These are phyloP conservation scores for Mycetomoellerius zeteki DNA, from an alignment of 1,140 invertebrate genomes.

Conservation along the genomic window DNA sequence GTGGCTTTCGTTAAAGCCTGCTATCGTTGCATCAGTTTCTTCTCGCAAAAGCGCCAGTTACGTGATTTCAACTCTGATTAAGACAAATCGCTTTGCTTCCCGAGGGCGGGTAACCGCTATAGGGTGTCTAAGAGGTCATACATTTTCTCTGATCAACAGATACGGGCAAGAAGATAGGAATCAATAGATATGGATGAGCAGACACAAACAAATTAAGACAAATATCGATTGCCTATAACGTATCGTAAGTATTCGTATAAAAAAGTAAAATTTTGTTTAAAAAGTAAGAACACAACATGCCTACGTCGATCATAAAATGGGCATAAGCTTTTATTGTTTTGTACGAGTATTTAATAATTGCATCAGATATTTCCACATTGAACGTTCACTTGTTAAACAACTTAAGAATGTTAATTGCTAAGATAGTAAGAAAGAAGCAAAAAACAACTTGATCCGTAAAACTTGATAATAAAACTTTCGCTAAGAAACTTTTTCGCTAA, in stretches of 20 bases:
- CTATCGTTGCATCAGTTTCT: not conserved
- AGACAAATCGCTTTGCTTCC: slow-evolving; percentile 52
- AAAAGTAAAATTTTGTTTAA: not conserved
- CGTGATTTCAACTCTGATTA: slow-evolving; percentile 55
- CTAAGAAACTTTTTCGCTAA: not conserved
- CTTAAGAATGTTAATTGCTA: not conserved
- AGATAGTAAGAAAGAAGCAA: not conserved
- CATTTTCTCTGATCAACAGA: slow-evolving; percentile 2
- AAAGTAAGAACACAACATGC: not conserved
- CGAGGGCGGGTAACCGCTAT: slow-evolving; percentile 8
- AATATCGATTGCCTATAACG: not conserved
- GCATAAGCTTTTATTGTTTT: not conserved
- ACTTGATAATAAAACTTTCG: not conserved
- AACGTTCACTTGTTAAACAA: not conserved
- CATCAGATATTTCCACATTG: not conserved
- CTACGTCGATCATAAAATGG: not conserved
- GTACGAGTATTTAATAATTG: not conserved
- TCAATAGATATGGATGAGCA: not conserved
- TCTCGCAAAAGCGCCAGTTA: slow-evolving; percentile 9
- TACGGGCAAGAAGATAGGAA: not conserved
- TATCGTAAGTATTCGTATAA: not conserved
- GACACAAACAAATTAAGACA: slow-evolving; percentile 1
- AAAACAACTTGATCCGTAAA: not conserved
- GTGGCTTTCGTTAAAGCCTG: slow-evolving; percentile 25
- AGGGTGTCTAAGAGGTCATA: not conserved